Evolutionary conservation across 2,797 vertebrate species (phyloP), one percentile per base, ranked within the genome.

Genomic region (Crocidura indochinensis): DNA sequence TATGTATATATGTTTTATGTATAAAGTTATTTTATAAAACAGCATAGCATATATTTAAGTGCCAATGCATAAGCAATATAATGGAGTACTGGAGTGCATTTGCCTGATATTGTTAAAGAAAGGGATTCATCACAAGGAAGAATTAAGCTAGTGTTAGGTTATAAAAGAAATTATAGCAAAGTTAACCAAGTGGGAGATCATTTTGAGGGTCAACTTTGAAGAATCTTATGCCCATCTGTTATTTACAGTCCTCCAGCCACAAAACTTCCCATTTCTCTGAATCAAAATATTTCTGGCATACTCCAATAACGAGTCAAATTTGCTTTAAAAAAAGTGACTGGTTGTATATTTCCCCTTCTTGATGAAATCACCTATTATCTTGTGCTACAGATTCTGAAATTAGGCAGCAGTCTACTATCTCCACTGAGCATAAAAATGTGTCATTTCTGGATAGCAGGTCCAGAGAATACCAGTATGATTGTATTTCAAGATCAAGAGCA

Each of bases 201-300:
- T 64, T 73, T 67, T 3, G 8, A 31, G 10, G 22, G 20, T 74
- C 11, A 71, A 84, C 19, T 82, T 67, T 14, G 65, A 49, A 78
- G 3, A 8, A 27, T 84, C 38, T 62, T 91, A 26, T 8, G 7
- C 27, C n/a, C 62, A 68, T 62, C 2, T 49, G 15, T 64, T 88
- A 88, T 31, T 51, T 31, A 29, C n/a, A 6, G 19, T 29, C 49
- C 20, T 53, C 26, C 2, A 38, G 38, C 47, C 82, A 69, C 20
- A 31, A 31, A 77, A 10, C 10, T 73, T 90, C 10, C 38, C 22
- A 49, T 74, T 60, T 89, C 74, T 77, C 47, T 27, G 47, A 46
- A 44, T 24, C 15, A 31, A 64, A 87, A n/a, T 85, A 44, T 83
- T 71, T 80, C 49, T 86, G 64, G 60, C 84, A 27, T 26, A 80